These are phyloP conservation scores for Probaryconus sp. DNA, from an alignment of 1,140 invertebrate species.

Conservation along the genomic window DNA sequence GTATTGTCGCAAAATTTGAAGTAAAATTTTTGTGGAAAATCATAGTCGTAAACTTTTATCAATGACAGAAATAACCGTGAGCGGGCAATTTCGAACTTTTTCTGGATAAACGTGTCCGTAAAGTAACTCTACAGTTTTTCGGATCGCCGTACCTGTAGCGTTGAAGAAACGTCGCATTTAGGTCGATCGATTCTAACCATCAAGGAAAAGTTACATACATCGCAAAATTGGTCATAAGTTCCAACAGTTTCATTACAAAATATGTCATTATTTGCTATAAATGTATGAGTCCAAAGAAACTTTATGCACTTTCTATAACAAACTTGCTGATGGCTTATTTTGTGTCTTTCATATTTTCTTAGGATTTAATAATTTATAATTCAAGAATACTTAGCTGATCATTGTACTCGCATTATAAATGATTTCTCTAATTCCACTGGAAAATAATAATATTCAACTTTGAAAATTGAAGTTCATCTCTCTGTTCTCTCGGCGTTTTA, in stretches of 20 bases:
- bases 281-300: background rate
- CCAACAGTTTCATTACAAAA: conserved; percentile 17
- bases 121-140: conserved; percentile 35
- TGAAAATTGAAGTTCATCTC: too few species aligned
- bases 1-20: background rate
- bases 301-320: too few species aligned
- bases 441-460: too few species aligned
- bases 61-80: conserved; percentile 32
- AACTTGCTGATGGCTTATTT: too few species aligned
- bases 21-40: conserved; percentile 40
- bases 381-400: too few species aligned
- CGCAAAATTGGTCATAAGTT: conserved; percentile 15
- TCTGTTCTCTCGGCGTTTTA: too few species aligned
- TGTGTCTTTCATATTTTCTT: too few species aligned
- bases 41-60: conserved; percentile 37
- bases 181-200: conserved; percentile 39
- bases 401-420: too few species aligned
- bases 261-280: conserved; percentile 5
- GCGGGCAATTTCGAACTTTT: conserved; percentile 35
- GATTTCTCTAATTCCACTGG: too few species aligned
- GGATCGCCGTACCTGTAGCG: conserved; percentile 30
- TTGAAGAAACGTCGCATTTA: conserved; percentile 33
- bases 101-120: conserved; percentile 14
- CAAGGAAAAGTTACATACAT: conserved; percentile 28
- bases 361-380: too few species aligned